Base-by-base conservation (phyloP, 2,113 vertebrate species). In the Larimichthys crocea region DNA sequence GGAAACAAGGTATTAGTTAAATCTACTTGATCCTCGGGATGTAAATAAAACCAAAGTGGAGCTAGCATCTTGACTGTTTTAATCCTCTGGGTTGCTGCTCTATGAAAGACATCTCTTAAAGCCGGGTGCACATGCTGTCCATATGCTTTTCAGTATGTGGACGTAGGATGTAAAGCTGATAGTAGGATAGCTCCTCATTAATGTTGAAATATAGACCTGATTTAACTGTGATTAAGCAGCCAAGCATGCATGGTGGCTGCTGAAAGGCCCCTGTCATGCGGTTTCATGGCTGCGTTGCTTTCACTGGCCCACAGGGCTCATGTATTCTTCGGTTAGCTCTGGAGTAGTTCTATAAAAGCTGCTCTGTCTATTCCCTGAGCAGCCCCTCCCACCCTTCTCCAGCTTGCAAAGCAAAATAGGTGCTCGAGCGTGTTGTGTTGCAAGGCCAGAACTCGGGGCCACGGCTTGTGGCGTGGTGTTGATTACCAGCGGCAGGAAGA, bases 281-380 rank as follows among this genome's bases (percentile, higher is more conserved):
- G 60, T 50, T 67, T 57, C 53, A 52, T 61, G 67, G 74, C 82
- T 82, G 46, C 55, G 69, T 72, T 74, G 84, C 82, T 76, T 91
- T 90, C 90, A 89, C 24, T 71, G 85, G 82, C 87, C 85, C 82
- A 84, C 76, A 76, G 87, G 91, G 77, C 83, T 92, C 83, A 82
- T 92, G 86, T 93, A 88, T 93, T 93, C 91, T 92, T 91, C 85
- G 88, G 83, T 87, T 86, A 82, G 84, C 85, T 91, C 87, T 79
- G 79, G 87, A 90, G 85, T 80, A 86, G 50, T 65, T 86, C 73
- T 83, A 93, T 94, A 91, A 94, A 92, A 92, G 86, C 88, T 48
- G 76, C 91, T 91, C 89, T 94, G 91, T 92, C 67, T 85, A 42
- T 66, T 22, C 76, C 84, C 70, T 65, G 59, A 56, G 46, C 74